These are phyloP conservation scores for Drosophila leonis DNA, from an alignment of 2,888 invertebrate species.

Conservation along the genomic window DNA sequence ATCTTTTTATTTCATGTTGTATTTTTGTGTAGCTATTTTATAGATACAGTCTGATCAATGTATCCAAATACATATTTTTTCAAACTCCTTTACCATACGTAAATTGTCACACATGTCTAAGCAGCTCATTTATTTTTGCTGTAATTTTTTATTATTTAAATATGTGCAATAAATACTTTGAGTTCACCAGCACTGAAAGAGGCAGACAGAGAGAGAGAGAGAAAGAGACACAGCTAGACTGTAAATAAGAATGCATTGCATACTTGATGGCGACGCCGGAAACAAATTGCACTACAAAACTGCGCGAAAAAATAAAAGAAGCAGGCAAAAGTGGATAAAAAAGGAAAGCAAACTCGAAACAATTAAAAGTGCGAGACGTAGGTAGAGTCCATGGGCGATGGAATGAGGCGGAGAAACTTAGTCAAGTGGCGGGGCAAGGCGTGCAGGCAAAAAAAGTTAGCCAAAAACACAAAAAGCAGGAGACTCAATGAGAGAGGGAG, in stretches of 20 bases:
- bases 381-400: constrained; percentile 11
- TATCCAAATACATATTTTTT: too few species aligned
- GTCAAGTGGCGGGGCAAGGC: constrained; percentile 43
- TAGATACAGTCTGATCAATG: too few species aligned
- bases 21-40: too few species aligned
- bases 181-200: too few species aligned
- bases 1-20: neutral
- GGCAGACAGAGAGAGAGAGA: neutral
- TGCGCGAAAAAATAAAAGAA: neutral
- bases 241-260: constrained; percentile 32
- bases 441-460: constrained; percentile 47
- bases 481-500: neutral
- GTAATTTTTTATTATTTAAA: constrained; percentile 15
- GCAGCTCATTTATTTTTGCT: neutral
- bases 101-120: neutral
- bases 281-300: constrained; percentile 54
- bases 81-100: neutral
- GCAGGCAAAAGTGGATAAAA: neutral
- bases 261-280: constrained; percentile 52
- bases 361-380: constrained; percentile 62
- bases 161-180: constrained; percentile 17
- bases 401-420: constrained; percentile 37
- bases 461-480: constrained; percentile 49
- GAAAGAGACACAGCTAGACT: neutral
- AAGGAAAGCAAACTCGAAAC: constrained; percentile 53